phyloP scores from a whole-genome alignment of 2,797 vertebrate genomes.

The Diplodus puntazzo region DNA sequence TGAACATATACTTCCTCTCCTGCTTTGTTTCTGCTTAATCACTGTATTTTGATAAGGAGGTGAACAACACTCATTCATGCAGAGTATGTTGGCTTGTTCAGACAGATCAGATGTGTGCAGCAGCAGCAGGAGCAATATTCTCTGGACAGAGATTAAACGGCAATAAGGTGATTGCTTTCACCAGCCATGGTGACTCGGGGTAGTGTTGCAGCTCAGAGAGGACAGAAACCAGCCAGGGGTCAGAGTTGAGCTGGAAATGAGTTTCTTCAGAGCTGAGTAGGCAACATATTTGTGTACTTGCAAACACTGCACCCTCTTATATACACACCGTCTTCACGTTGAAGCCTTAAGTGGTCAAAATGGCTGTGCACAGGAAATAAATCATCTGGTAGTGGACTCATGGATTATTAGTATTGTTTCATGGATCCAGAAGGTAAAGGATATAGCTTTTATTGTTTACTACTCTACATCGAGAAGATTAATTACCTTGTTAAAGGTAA shows the following conservation, averaged over 20 bases:
- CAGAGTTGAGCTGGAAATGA: conserved; percentile 25
- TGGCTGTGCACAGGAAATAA: not conserved
- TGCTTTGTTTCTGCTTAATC: not conserved
- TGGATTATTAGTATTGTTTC: too few relatives aligned
- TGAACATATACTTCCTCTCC: not conserved
- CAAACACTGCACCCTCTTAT: not conserved
- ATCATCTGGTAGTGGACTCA: too few relatives aligned
- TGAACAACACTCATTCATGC: not conserved
- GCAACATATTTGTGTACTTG: not conserved
- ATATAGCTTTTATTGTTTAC: not conserved
- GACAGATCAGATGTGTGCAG: conserved; percentile 21
- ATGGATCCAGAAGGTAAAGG: not conserved
- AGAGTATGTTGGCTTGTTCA: not conserved
- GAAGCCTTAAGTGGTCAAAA: not conserved
- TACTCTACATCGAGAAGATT: not conserved
- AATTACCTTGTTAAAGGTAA: too few relatives aligned
- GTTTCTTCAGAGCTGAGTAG: conserved; percentile 6
- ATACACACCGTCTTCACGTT: not conserved
- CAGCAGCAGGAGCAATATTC: conserved; percentile 5
- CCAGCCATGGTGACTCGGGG: conserved; percentile 8
- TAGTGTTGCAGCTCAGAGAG: not conserved
- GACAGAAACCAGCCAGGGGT: conserved; percentile 33
- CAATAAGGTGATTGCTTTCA: conserved; percentile 29
- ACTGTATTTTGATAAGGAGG: not conserved
- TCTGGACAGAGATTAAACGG: conserved; percentile 23